These are phyloP conservation scores for Talpa occidentalis DNA, from an alignment of 2,113 vertebrate genomes.

Conservation along the genomic window DNA sequence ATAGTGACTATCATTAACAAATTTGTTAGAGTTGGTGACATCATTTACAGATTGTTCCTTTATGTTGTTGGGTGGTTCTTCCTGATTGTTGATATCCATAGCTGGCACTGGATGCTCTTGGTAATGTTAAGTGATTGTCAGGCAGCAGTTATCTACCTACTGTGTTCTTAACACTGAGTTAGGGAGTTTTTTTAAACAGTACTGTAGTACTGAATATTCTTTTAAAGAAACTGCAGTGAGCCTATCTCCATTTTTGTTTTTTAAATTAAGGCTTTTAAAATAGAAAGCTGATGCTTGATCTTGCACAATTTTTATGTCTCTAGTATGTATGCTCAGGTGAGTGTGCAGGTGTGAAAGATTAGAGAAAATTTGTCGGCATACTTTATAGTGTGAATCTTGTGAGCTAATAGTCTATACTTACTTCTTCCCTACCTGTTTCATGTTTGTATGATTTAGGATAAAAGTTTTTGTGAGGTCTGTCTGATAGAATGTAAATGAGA, in stretches of 20 bases:
- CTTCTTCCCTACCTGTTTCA: conserved; percentile 36
- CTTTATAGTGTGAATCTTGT: conserved; percentile 59
- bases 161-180: conserved; percentile 72
- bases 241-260: conserved; percentile 61
- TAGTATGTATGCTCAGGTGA: conserved; percentile 58
- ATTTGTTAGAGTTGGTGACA: conserved; percentile 63
- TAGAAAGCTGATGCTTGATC: conserved; percentile 78
- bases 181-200: conserved; percentile 76
- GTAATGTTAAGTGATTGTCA: conserved; percentile 73
- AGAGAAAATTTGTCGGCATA: conserved; percentile 36
- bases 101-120: conserved; percentile 77
- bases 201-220: conserved; percentile 75
- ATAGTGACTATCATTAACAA: conserved; percentile 17
- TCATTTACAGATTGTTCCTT: conserved; percentile 67
- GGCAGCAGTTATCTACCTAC: conserved; percentile 50
- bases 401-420: conserved; percentile 9
- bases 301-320: conserved; percentile 81
- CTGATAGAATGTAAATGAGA: conserved; percentile 49
- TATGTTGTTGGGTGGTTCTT: conserved; percentile 39
- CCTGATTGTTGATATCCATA: conserved; percentile 42
- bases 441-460: conserved; percentile 1
- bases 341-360: conserved; percentile 49
- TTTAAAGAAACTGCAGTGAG: conserved; percentile 80
- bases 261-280: conserved; percentile 67
- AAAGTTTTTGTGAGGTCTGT: conserved; percentile 39